phyloP scores from a whole-genome alignment of 2,888 invertebrate genomes.

The Acronicta aceris region DNA sequence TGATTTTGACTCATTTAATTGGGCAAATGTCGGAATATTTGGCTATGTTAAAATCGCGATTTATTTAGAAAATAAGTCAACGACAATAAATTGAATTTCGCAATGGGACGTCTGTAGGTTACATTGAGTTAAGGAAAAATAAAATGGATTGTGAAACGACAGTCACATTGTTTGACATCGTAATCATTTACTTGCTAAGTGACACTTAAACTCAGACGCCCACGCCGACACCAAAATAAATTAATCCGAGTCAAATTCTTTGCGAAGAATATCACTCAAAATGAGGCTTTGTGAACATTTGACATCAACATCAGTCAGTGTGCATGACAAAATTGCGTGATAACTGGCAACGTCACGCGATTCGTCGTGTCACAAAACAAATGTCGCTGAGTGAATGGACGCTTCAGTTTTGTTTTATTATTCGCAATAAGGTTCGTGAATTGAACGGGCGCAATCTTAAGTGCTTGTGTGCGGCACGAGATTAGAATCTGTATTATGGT shows the following conservation, averaged over 20 bases:
- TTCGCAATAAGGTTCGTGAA: slow-evolving; percentile 27
- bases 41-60: too few relatives aligned
- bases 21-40: too few relatives aligned
- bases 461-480: slow-evolving; percentile 27
- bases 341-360: slow-evolving; percentile 42
- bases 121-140: too few relatives aligned
- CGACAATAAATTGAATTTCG: too few relatives aligned
- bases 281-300: slow-evolving; percentile 30
- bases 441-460: slow-evolving; percentile 22
- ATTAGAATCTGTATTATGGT: slow-evolving; percentile 13
- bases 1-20: too few relatives aligned
- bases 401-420: slow-evolving; percentile 42
- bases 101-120: too few relatives aligned
- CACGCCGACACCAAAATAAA: slow-evolving; percentile 18
- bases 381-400: slow-evolving; percentile 33
- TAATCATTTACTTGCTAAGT: slow-evolving; percentile 27
- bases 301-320: slow-evolving; percentile 37
- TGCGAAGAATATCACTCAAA: slow-evolving; percentile 16
- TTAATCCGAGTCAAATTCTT: slow-evolving; percentile 21
- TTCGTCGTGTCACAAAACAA: slow-evolving; percentile 36
- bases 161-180: slow-evolving; percentile 9
- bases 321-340: slow-evolving; percentile 39
- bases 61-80: too few relatives aligned
- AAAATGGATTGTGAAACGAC: neutral
- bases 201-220: slow-evolving; percentile 30